A percentile compares a stretch with the other conserved stretches of the same genome.
Evolutionary conservation across 2,888 invertebrate species (phyloP).

Genomic region (Ptilodon capucinus): DNA sequence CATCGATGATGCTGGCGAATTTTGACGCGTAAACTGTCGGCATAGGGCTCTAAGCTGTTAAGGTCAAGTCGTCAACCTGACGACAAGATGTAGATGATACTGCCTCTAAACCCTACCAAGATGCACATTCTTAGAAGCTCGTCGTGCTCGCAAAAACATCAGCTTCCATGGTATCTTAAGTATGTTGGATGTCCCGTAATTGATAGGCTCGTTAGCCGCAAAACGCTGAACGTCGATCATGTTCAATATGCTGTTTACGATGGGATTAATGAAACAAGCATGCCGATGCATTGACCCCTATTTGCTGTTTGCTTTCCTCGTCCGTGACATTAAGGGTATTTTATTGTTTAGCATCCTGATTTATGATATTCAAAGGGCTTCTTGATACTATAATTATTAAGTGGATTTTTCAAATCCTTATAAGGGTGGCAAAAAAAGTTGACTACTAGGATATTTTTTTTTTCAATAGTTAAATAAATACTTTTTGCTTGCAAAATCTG

Average conservation of each 20-base stretch:
- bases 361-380: not conserved
- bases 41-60: too few species aligned
- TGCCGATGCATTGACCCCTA: constrained; percentile 30
- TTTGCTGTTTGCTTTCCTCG: constrained; percentile 3
- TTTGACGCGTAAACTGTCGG: too few species aligned
- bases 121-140: not conserved
- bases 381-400: too few species aligned
- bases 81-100: not conserved
- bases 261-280: constrained; percentile 27
- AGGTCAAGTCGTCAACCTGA: too few species aligned
- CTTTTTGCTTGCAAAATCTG: too few species aligned
- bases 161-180: constrained; percentile 2
- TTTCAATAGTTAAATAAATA: too few species aligned
- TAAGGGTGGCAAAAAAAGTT: too few species aligned
- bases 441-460: too few species aligned
- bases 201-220: constrained; percentile 22
- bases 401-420: too few species aligned
- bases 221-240: constrained; percentile 21
- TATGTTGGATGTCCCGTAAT: constrained; percentile 15
- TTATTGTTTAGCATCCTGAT: too few species aligned
- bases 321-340: not conserved
- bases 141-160: constrained; percentile 4
- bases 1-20: too few species aligned
- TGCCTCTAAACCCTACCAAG: not conserved
- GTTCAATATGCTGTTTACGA: constrained; percentile 14